These are phyloP conservation scores for Crossaster papposus DNA, from an alignment of 53 echinoderm and acorn worm species.

Conservation along the genomic window DNA sequence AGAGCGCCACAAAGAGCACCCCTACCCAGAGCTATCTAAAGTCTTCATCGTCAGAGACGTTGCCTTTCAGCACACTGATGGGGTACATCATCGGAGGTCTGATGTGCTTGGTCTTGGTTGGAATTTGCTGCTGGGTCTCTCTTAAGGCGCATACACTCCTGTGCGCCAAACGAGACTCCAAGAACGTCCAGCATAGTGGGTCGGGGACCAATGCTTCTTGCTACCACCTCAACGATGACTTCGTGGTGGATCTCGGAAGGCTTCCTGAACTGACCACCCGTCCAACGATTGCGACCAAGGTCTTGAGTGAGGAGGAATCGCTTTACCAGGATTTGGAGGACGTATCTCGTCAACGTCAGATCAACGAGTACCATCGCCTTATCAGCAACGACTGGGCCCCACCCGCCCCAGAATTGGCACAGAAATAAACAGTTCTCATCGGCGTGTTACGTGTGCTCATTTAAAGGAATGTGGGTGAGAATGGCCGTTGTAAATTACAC, in stretches of 20 bases:
- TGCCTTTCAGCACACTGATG: slow-evolving; percentile 9
- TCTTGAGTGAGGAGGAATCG: slow-evolving; percentile 26
- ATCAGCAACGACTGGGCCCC: slow-evolving; percentile 43
- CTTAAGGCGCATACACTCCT: slow-evolving; percentile 40
- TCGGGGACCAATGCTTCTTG: neutral
- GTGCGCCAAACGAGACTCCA: slow-evolving; percentile 10
- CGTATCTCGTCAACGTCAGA: slow-evolving; percentile 44
- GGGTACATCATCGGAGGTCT: slow-evolving; percentile 47
- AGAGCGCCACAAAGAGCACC: too few relatives aligned
- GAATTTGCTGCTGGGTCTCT: slow-evolving; percentile 48
- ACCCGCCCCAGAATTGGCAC: neutral
- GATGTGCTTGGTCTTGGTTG: slow-evolving; percentile 41
- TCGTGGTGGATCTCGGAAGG: slow-evolving; percentile 13
- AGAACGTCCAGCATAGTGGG: neutral
- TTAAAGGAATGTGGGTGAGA: too few relatives aligned
- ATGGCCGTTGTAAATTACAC: too few relatives aligned
- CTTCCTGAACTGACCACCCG: neutral
- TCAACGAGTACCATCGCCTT: slow-evolving; percentile 52
- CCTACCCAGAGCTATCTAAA: too few relatives aligned
- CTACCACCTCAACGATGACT: neutral
- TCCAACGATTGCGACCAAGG: slow-evolving; percentile 25
- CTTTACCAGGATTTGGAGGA: slow-evolving; percentile 51
- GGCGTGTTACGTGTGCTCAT: too few relatives aligned
- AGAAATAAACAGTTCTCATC: neutral
- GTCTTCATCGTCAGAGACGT: neutral